Conservation (phyloP, 1,140 invertebrate genomes). For the Megathymus violae region DNA sequence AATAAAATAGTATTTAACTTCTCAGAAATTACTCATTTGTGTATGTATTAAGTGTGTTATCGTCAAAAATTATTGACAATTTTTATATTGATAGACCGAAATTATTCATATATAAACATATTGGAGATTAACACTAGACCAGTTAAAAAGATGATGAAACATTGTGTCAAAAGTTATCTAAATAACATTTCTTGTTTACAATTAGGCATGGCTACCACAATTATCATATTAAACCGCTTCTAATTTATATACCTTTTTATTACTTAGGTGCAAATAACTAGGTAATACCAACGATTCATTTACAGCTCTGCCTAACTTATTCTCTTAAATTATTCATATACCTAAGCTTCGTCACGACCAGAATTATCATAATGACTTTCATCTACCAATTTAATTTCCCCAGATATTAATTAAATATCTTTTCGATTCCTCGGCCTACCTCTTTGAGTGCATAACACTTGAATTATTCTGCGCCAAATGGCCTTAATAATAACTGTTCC, state of each 20-base stretch:
- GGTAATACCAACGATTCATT: conserved; percentile 20
- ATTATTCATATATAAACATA: no score
- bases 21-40: no score
- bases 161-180: no score
- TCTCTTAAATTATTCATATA: conserved; percentile 25
- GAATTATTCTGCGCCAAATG: conserved; percentile 10
- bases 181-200: no score
- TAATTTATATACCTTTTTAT: neutral
- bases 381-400: conserved; percentile 29
- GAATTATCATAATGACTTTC: conserved; percentile 31
- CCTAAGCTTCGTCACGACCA: conserved; percentile 23
- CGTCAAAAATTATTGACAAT: no score
- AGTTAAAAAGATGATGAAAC: no score
- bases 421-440: conserved; percentile 24
- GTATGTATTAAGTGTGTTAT: no score
- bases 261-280: neutral
- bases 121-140: no score
- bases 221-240: no score
- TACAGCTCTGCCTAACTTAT: conserved; percentile 19
- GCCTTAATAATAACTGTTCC: conserved; percentile 4
- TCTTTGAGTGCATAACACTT: conserved; percentile 7
- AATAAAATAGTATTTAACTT: no score
- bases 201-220: no score
- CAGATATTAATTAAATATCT: conserved; percentile 24
- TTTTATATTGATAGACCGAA: no score